Base-by-base conservation (phyloP, 2,113 vertebrate genomes). In the Nannospalax galili region DNA sequence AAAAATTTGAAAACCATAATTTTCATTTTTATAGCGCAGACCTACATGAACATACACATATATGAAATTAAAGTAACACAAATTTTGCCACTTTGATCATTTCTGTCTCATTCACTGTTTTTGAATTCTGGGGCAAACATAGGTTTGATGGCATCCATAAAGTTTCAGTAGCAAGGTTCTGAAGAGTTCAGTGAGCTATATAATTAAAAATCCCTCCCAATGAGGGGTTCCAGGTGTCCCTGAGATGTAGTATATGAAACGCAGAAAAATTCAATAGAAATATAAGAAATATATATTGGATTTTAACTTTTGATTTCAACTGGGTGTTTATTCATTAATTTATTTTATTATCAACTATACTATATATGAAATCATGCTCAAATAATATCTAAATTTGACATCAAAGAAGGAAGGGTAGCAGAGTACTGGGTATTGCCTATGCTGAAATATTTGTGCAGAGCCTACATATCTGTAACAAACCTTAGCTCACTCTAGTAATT, bases 231-330 rank as follows among this genome's bases (percentile, higher is more conserved):
- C 11, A 52, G 6, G 11, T 52, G 48, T 52, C 6, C 6, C 11
- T 52, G 48, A 52, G 48, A 52, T 52, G 48, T 11, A 52, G 6
- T 11, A 52, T 52, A 52, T 52, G 11, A 52, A 52, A 52, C 11
- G 48, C 48, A 52, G 6, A 52, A 52, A 52, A 52, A 11, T 52
- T 52, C 48, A 52, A n/a, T n/a, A n/a, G n/a, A n/a, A 52, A 52
- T 52, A 52, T 52, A 52, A 7, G n/a, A n/a, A 52, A 52, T 52
- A 52, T 52, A 52, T 52, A 52, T 52, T 52, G 69, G n/a, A 64
- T 78, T 94, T 84, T 88, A 64, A n/a, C 69, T 91, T 94, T 60
- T n/a, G 92, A 4, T 70, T 88, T 92, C 77, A 67, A 60, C 58
- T 87, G 72, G 32, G 24, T 56, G 48, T 52, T 8, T 56, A 35